phyloP scores from a whole-genome alignment of 2,888 invertebrate genomes.

The Ophion costatus region DNA sequence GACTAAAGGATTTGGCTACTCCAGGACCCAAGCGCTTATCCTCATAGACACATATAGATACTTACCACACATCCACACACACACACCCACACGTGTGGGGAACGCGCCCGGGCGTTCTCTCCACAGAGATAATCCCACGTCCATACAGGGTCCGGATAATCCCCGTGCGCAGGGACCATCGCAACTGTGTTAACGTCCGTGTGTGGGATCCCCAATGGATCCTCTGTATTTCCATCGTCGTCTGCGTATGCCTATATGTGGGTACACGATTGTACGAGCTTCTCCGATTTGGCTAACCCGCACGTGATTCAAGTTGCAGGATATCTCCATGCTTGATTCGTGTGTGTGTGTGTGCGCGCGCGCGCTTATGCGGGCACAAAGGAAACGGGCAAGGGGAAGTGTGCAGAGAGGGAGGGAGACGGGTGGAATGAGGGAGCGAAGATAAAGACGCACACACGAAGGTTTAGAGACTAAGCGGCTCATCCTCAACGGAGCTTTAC shows the following conservation, averaged over 20 bases:
- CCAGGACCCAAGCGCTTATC: conserved; percentile 64
- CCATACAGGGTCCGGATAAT: conserved; percentile 81
- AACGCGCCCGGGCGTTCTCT: conserved; percentile 67
- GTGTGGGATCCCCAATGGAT: conserved; percentile 55
- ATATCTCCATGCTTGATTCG: conserved; percentile 36
- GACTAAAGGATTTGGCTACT: conserved; percentile 80
- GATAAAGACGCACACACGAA: conserved; percentile 75
- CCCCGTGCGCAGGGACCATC: conserved; percentile 73
- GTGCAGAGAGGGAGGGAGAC: conserved; percentile 12
- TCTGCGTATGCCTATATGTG: conserved; percentile 7
- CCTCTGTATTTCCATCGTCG: neutral
- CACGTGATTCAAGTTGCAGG: conserved; percentile 59
- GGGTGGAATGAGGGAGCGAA: conserved; percentile 34
- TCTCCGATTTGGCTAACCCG: conserved; percentile 50
- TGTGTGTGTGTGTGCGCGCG: conserved; percentile 42
- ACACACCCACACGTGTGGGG: conserved; percentile 61
- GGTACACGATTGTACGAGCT: neutral
- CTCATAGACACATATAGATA: conserved; percentile 3
- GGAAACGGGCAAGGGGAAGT: conserved; percentile 48
- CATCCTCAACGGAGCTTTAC: conserved; percentile 81
- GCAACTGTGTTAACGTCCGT: conserved; percentile 56
- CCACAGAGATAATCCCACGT: conserved; percentile 81
- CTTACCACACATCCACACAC: conserved; percentile 60
- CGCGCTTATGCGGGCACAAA: conserved; percentile 51
- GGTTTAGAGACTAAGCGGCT: conserved; percentile 83